These are phyloP conservation scores for Drosophila ironensis DNA, from an alignment of 1,140 invertebrate genomes.

Conservation along the genomic window DNA sequence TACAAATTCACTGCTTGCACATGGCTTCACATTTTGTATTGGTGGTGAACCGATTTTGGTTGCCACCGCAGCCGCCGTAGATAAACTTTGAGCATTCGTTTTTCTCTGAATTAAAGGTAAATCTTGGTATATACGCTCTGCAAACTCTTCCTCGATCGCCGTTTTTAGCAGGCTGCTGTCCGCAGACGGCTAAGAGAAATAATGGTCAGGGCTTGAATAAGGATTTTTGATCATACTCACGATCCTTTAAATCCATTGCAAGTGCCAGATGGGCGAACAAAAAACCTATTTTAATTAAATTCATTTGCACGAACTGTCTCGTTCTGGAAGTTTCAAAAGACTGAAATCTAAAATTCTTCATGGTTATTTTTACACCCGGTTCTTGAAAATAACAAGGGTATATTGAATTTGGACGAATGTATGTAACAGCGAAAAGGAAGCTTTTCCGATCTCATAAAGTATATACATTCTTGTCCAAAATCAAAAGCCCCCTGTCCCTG, in stretches of 20 bases:
- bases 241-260: not conserved
- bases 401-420: too few relatives aligned
- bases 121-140: constrained; percentile 83
- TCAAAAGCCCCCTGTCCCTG: too few relatives aligned
- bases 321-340: not conserved
- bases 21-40: not conserved
- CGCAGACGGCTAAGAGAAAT: constrained; percentile 1
- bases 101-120: constrained; percentile 89
- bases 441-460: too few relatives aligned
- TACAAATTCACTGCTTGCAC: constrained; percentile 32
- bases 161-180: not conserved
- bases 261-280: too few relatives aligned
- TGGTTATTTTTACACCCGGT: too few relatives aligned
- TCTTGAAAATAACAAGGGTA: too few relatives aligned
- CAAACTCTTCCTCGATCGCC: too few relatives aligned
- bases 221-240: not conserved
- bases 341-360: too few relatives aligned
- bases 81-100: constrained; percentile 89
- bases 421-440: too few relatives aligned
- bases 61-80: constrained; percentile 92
- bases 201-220: too few relatives aligned
- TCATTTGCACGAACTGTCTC: not conserved
- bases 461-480: too few relatives aligned
- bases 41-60: constrained; percentile 89
- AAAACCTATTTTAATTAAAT: not conserved